Evolutionary conservation across 2,797 vertebrate genomes (phyloP), one percentile per base, ranked within the genome.

Genomic region (Rhabdophis nuchalis): DNA sequence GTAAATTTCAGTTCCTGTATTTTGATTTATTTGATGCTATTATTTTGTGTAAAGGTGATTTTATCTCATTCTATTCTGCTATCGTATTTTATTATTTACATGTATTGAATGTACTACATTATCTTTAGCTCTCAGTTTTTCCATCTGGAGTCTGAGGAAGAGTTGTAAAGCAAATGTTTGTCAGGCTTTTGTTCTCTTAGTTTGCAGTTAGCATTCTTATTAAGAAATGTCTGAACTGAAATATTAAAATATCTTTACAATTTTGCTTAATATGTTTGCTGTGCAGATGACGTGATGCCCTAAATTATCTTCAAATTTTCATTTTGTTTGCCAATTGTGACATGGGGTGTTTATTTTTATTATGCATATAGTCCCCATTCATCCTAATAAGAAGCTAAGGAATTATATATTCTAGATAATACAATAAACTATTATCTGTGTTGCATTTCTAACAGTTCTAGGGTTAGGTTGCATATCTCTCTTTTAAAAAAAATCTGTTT

Each of bases 371-470:
- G 0, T 91, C 27, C 46, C 13, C 46, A 14, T n/a, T 91, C 58
- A 11, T 13, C 86, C 14, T 77, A 91, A 1, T 13, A 27, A 91
- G 16, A 5, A 57, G 36, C 77, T 53, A 60, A 92, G 77, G 77
- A 93, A 95, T 5, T 52, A 54, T 85, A n/a, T n/a, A n/a, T n/a
- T n/a, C n/a, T n/a, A n/a, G n/a, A n/a, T n/a, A n/a, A n/a, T n/a
- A n/a, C n/a, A n/a, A n/a, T n/a, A 29, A 94, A 60, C 91, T 87
- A 41, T 93, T 2, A 16, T 1, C 91, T 93, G 13, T 93, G 2
- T 91, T 29, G 20, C 68, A 52, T 46, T 86, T 89, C 94, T 91
- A 52, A 82, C 10, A 9, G n/a, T 82, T 85, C 27, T 85, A 27
- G 1, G 20, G 85, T 89, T 56, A 93, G 88, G 90, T 86, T 1